Evolutionary conservation across 1,140 invertebrate species (phyloP).

Genomic region (Drosophila mayri): DNA sequence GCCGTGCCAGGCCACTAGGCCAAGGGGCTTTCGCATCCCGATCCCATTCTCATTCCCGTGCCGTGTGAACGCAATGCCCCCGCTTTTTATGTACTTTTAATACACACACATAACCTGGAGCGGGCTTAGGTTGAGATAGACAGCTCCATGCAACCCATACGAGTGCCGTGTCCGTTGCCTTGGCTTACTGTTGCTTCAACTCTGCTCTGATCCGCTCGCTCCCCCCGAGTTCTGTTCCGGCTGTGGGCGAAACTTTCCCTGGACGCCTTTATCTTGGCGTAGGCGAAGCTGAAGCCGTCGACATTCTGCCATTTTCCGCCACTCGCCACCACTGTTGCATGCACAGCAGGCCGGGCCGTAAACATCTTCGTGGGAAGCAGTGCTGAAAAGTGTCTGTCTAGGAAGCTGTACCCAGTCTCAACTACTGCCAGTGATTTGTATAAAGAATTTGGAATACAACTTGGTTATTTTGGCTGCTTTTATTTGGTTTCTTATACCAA

Average conservation of each 20-base stretch:
- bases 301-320: slow-evolving; percentile 22
- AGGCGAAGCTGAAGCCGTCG: slow-evolving; percentile 52
- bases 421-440: neutral
- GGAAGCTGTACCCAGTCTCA: slow-evolving; percentile 7
- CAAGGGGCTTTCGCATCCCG: neutral
- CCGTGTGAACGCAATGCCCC: slow-evolving; percentile 26
- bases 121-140: slow-evolving; percentile 47
- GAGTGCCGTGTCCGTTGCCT: slow-evolving; percentile 36
- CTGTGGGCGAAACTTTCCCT: slow-evolving; percentile 47
- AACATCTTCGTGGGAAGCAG: slow-evolving; percentile 29
- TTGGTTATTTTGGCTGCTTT: neutral
- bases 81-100: slow-evolving; percentile 67
- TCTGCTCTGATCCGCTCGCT: slow-evolving; percentile 5
- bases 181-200: slow-evolving; percentile 65
- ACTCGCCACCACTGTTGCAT: slow-evolving; percentile 61
- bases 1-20: slow-evolving; percentile 45
- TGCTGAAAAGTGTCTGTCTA: slow-evolving; percentile 9
- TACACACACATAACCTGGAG: slow-evolving; percentile 57
- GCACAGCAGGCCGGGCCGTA: slow-evolving; percentile 42
- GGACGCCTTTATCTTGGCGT: slow-evolving; percentile 35
- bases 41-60: slow-evolving; percentile 28
- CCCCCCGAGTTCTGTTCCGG: slow-evolving; percentile 12
- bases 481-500: neutral
- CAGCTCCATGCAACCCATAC: slow-evolving; percentile 46
- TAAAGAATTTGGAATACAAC: neutral